phyloP scores from a whole-genome alignment of 2,888 invertebrate species.

The Anoplius nigerrimus region DNA sequence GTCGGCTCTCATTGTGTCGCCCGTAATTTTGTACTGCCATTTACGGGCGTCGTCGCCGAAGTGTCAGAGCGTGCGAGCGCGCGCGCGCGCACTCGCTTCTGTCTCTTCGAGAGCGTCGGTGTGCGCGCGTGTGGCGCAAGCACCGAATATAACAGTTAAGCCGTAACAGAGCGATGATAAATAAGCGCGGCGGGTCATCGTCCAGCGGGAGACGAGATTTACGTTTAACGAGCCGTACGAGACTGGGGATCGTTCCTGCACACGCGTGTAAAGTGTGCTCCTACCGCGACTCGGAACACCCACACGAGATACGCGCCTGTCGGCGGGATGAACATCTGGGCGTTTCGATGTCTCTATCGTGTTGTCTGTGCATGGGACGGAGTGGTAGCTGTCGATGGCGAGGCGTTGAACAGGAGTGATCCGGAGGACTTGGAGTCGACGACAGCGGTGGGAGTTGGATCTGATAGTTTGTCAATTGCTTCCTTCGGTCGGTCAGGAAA shows the following conservation, averaged over 20 bases:
- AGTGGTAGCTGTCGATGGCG: too few relatives aligned
- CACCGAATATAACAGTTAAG: slow-evolving; percentile 44
- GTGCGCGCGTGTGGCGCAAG: slow-evolving; percentile 20
- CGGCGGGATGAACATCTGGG: slow-evolving; percentile 2
- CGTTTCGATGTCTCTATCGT: too few relatives aligned
- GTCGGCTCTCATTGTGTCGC: too few relatives aligned
- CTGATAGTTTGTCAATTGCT: too few relatives aligned
- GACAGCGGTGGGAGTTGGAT: too few relatives aligned
- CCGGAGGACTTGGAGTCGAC: too few relatives aligned
- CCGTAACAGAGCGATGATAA: slow-evolving; percentile 56
- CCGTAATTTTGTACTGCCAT: too few relatives aligned
- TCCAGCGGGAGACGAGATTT: slow-evolving; percentile 66
- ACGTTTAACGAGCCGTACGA: slow-evolving; percentile 64
- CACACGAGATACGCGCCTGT: slow-evolving; percentile 18
- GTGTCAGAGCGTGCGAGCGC: background rate
- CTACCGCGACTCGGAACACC: slow-evolving; percentile 23
- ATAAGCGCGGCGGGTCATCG: slow-evolving; percentile 67
- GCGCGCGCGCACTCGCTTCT: too few relatives aligned
- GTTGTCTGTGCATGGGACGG: too few relatives aligned
- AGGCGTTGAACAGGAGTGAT: too few relatives aligned
- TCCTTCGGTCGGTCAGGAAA: too few relatives aligned
- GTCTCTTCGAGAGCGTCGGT: too few relatives aligned
- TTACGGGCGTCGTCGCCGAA: background rate
- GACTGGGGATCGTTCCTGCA: slow-evolving; percentile 41
- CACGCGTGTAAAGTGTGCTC: background rate